phyloP scores from a whole-genome alignment of 1,140 invertebrate species.

The Campoletis sonorensis region DNA sequence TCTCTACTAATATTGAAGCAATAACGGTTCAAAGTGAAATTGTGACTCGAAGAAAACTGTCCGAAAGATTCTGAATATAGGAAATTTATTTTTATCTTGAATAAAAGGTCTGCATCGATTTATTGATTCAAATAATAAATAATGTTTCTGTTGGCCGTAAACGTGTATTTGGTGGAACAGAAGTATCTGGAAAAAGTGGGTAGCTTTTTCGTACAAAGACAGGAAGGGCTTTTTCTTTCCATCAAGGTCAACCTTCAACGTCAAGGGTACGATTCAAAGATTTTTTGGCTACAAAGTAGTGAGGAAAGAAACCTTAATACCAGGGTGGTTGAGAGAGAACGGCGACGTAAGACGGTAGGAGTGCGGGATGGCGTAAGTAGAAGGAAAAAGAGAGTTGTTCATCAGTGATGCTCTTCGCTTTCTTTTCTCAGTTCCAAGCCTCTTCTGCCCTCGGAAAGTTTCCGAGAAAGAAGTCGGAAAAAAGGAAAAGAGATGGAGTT shows the following conservation, averaged over 20 bases:
- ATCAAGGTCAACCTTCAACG: not conserved
- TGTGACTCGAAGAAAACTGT: too few species aligned
- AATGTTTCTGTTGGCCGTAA: too few species aligned
- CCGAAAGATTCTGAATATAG: too few species aligned
- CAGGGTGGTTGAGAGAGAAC: not conserved
- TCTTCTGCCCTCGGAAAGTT: not conserved
- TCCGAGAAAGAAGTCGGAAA: constrained; percentile 13
- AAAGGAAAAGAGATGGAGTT: constrained; percentile 48
- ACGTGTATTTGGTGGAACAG: too few species aligned
- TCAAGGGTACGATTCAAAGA: not conserved
- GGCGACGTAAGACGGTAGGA: constrained; percentile 30
- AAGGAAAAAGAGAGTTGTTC: constrained; percentile 20
- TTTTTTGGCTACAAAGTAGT: not conserved
- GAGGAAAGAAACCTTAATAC: constrained; percentile 9
- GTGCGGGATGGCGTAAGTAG: not conserved
- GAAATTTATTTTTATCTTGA: too few species aligned
- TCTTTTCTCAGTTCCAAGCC: constrained; percentile 1
- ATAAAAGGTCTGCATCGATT: not conserved
- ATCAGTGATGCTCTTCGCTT: not conserved
- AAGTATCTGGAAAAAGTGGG: too few species aligned
- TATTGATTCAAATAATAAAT: not conserved
- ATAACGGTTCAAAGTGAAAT: too few species aligned
- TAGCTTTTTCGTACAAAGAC: not conserved
- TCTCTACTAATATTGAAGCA: too few species aligned
- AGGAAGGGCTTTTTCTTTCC: not conserved